Evolutionary conservation across 2,888 invertebrate genomes (phyloP), one percentile per base, ranked within the genome.

Genomic region (Ischnura elegans): DNA sequence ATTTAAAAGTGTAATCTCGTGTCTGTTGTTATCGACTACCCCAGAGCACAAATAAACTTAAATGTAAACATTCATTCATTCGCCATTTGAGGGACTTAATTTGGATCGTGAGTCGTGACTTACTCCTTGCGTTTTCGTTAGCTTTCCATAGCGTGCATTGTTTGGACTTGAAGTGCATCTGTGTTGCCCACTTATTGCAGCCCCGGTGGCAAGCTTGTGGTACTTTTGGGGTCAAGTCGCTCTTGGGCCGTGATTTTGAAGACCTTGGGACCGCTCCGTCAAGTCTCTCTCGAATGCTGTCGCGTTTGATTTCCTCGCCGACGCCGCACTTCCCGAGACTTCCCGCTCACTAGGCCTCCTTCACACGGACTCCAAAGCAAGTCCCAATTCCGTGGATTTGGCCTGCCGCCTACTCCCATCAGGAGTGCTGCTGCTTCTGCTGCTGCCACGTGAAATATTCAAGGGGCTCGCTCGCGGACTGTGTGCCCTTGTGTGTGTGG

Each of bases 391-490:
- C 36, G 76, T 36, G 36, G 76, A 76, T 76, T 76, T 36, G 10
- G 25, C 8, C 13, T 36, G 76, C 76, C 36, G 76, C 76, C 36
- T 36, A 36, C 29, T 76, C 76, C 36, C 76, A 36, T 36, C 0
- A 36, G 76, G n/a, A 76, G 36, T 25, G 36, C 76, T 36, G 76
- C 25, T 36, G 36, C 76, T 25, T 10, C 76, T 36, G 76, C 25
- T 25, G 36, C 76, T 36, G 76, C 25, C 76, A 16, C 76, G 76
- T 76, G 76, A 76, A 76, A 76, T 76, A 76, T 76, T 76, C 76
- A 76, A 36, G 36, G 36, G 76, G 21, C n/a, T 61, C 5, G 36
- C 76, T 10, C 76, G 76, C 10, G 51, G 47, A 3, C 16, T 51
- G 36, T 29, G 76, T 36, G 36, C 5, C 25, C 36, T 29, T 5